Percentiles rank a stretch among this genome's conserved stretches.
phyloP scores from a whole-genome alignment of 2,888 invertebrate species.

The Megamerina dolium region DNA sequence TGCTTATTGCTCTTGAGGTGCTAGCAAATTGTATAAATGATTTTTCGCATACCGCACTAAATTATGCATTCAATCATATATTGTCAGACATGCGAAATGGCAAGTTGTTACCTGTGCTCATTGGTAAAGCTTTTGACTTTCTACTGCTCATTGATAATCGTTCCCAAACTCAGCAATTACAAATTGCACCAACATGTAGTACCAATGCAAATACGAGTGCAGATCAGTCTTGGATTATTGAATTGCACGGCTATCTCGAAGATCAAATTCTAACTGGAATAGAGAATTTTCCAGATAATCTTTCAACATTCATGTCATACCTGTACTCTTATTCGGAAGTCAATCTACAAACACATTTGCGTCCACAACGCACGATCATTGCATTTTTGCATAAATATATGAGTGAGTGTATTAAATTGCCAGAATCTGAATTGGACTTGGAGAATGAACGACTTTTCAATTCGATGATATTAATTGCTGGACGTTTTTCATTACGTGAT shows the following conservation, averaged over 20 bases:
- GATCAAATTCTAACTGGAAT: conserved; percentile 29
- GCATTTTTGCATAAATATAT: conserved; percentile 39
- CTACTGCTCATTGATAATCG: conserved; percentile 35
- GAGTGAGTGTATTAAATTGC: conserved; percentile 32
- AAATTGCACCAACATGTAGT: conserved; percentile 10
- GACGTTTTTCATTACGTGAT: conserved; percentile 40
- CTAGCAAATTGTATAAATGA: conserved; percentile 36
- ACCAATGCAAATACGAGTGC: neutral
- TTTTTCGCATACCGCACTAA: conserved; percentile 44
- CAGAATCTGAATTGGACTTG: conserved; percentile 34
- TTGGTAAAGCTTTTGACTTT: conserved; percentile 43
- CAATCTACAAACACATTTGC: conserved; percentile 32
- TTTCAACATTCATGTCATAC: conserved; percentile 34
- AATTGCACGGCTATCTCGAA: conserved; percentile 34
- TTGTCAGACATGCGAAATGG: conserved; percentile 34
- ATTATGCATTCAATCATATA: conserved; percentile 40
- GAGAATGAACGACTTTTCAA: conserved; percentile 45
- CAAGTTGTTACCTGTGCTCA: conserved; percentile 36
- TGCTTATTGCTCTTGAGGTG: conserved; percentile 43
- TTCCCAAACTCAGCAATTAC: conserved; percentile 26
- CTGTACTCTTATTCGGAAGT: conserved; percentile 43
- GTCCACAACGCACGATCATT: conserved; percentile 30
- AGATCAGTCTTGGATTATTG: conserved; percentile 31
- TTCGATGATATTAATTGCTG: conserved; percentile 42
- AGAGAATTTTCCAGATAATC: conserved; percentile 34